Base-by-base conservation (phyloP, 1,140 invertebrate species). In the Stenopsyche tienmushanensis region DNA sequence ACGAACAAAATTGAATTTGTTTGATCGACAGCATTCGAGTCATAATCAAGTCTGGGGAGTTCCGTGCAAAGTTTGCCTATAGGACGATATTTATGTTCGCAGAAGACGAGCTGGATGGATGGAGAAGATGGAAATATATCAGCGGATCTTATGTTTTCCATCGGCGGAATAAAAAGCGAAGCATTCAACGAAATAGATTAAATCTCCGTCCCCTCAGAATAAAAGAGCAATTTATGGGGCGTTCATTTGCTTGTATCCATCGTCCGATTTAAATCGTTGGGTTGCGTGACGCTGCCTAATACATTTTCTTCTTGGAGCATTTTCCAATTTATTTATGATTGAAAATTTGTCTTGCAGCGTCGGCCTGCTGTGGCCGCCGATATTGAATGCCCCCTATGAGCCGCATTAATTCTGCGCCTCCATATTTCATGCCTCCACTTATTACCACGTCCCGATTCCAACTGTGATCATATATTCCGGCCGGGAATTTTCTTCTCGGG, bases 321-420 rank as follows among this genome's bases (percentile, higher is more conserved):
- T 68, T 68, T 68, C 62, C 62, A 68, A 68, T 68, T 68, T 68
- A 68, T 68, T 68, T 68, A 68, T 68, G 66, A 68, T 67, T 68
- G 66, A 68, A 68, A 68, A 68, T 68, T 64, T 64, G 66, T 68
- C 62, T 68, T 50, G 62, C 34, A 34, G 58, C 24, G 15, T 45
- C 17, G 44, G 13, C 18, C 45, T 53, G 20, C 39, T 17, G 29
- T 2, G 39, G 66, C 49, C 17, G 50, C 13, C n/a, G 17, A 9
- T 54, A 26, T 57, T 18, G 15, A 1, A 15, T 57, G 8, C 34
- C 34, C 34, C 53, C 18, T 1, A 13, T 20, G 50, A 23, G 5
- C n/a, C 17, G n/a, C 50, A 53, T 53, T 53, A 53, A 53, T 53
- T 24, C 50, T 25, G 29, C 5, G 5, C 1, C 23, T 25, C 21